These are phyloP conservation scores for Bombus difficillimus DNA, from an alignment of 1,140 invertebrate genomes.

Conservation along the genomic window DNA sequence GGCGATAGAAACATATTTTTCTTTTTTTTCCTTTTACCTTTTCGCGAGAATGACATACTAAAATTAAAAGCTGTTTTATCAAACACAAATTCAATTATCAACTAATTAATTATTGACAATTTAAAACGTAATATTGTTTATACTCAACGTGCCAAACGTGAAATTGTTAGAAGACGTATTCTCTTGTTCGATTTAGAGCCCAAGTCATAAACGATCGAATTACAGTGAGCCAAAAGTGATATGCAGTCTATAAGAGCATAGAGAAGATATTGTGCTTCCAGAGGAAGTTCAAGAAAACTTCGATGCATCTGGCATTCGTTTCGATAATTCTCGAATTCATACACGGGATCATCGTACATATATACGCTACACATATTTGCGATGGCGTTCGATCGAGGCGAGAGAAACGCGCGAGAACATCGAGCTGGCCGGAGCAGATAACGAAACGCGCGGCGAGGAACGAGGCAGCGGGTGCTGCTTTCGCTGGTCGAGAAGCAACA, in stretches of 20 bases:
- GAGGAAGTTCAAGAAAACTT: background rate
- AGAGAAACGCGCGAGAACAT: constrained; percentile 3
- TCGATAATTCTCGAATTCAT: background rate
- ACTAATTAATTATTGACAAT: too few relatives aligned
- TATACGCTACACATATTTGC: background rate
- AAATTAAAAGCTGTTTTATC: too few relatives aligned
- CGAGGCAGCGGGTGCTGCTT: background rate
- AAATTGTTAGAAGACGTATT: background rate
- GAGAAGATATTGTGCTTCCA: constrained; percentile 24
- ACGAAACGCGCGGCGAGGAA: constrained; percentile 3
- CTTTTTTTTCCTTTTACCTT: too few relatives aligned
- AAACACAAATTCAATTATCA: too few relatives aligned
- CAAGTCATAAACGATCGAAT: background rate
- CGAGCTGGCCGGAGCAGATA: background rate
- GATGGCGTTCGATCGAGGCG: constrained; percentile 12
- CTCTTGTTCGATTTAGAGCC: background rate
- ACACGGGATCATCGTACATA: background rate
- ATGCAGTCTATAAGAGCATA: background rate
- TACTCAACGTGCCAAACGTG: too few relatives aligned
- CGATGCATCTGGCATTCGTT: background rate
- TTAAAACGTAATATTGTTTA: too few relatives aligned
- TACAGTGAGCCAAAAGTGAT: too few relatives aligned
- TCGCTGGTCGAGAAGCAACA: constrained; percentile 49
- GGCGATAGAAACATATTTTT: too few relatives aligned
- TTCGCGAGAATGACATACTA: too few relatives aligned